phyloP scores from a whole-genome alignment of 2,888 invertebrate species.

The Gibbula magus region DNA sequence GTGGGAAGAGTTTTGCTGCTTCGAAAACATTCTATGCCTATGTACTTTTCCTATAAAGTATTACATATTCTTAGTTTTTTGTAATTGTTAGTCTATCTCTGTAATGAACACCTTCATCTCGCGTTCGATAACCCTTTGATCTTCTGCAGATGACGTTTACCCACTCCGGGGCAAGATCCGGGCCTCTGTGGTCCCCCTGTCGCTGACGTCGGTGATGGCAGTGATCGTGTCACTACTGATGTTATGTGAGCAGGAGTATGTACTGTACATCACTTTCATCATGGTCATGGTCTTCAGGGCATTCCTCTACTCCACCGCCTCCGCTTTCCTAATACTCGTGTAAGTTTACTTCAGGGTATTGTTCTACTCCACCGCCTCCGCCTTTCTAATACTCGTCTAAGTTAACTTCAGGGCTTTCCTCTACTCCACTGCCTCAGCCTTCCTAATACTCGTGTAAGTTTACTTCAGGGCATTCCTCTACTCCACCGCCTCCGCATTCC shows the following conservation, averaged over 20 bases:
- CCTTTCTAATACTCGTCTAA: neutral
- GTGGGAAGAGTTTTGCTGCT: too few relatives aligned
- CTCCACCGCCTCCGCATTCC: neutral
- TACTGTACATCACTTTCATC: neutral
- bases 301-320: neutral
- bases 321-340: neutral
- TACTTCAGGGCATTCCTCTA: constrained; percentile 2
- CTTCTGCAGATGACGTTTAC: neutral
- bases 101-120: too few relatives aligned
- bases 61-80: too few relatives aligned
- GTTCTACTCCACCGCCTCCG: neutral
- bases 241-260: neutral
- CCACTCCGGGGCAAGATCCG: neutral
- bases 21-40: too few relatives aligned
- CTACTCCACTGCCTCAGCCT: neutral
- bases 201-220: neutral
- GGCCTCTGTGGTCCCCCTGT: neutral
- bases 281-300: constrained; percentile 18
- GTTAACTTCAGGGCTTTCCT: neutral
- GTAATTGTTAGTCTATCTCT: too few relatives aligned
- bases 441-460: neutral
- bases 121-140: too few relatives aligned
- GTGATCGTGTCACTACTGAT: neutral
- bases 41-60: too few relatives aligned
- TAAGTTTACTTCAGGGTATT: neutral